A percentile compares a stretch with the other conserved stretches of the same genome.
Evolutionary conservation across 2,888 invertebrate genomes (phyloP).

Genomic region (Pseudolycoriella hygida): DNA sequence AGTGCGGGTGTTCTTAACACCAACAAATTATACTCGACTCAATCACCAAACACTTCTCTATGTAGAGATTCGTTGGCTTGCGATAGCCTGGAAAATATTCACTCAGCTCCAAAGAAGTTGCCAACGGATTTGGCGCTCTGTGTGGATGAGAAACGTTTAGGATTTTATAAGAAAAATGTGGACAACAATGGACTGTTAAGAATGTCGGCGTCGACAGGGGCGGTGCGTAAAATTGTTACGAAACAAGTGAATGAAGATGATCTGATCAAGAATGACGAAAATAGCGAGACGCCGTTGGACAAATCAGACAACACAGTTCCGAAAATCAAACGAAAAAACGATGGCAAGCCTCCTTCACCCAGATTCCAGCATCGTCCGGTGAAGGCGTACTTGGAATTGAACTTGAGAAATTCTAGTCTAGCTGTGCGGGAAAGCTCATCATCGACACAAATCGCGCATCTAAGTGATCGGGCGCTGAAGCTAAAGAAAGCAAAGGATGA

Average conservation of each 20-base stretch:
- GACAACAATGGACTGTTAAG: constrained; percentile 12
- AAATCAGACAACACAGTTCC: constrained; percentile 23
- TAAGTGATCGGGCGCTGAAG: constrained; percentile 35
- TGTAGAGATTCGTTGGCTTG: neutral
- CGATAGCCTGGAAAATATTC: neutral
- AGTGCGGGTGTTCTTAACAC: constrained; percentile 20
- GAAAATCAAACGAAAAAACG: constrained; percentile 23
- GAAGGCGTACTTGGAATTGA: neutral
- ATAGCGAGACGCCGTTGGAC: constrained; percentile 15
- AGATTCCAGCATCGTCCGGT: constrained; percentile 10
- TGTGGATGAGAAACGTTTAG: constrained; percentile 13
- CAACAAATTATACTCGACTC: neutral
- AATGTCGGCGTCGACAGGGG: constrained; percentile 9
- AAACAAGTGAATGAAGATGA: constrained; percentile 6
- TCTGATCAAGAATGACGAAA: neutral
- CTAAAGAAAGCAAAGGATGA: constrained; percentile 53
- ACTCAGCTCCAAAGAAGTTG: neutral
- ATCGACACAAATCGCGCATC: constrained; percentile 15
- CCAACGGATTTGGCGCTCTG: neutral
- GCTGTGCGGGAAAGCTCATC: constrained; percentile 11
- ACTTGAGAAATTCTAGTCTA: constrained; percentile 8
- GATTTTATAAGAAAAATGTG: constrained; percentile 23
- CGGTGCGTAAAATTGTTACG: constrained; percentile 15
- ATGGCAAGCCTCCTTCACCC: constrained; percentile 20
- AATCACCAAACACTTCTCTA: neutral